phyloP scores from a whole-genome alignment of 2,113 vertebrate species.

The Scomber japonicus region DNA sequence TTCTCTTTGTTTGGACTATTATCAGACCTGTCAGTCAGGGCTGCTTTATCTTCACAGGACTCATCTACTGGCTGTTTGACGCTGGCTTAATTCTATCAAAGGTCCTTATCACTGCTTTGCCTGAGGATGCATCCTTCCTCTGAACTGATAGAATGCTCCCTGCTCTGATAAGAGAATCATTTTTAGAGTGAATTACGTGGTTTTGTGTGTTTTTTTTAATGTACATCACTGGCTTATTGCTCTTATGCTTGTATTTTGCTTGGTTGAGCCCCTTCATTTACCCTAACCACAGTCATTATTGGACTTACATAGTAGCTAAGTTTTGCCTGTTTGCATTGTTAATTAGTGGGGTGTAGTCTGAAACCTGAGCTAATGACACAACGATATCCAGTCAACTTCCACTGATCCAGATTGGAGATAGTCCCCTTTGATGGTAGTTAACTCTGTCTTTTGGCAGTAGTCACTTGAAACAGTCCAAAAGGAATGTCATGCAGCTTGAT shows the following conservation, averaged over 20 bases:
- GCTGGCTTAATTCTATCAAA: conserved; percentile 81
- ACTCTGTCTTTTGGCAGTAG: conserved; percentile 53
- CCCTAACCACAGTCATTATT: neutral
- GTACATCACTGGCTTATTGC: conserved; percentile 1
- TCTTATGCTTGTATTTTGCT: conserved; percentile 7
- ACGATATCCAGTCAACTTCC: conserved; percentile 33
- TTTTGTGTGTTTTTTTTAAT: conserved; percentile 31
- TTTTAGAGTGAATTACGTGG: conserved; percentile 31
- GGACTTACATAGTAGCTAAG: too few relatives aligned
- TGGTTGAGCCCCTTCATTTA: neutral
- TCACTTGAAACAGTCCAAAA: conserved; percentile 64
- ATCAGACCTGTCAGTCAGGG: conserved; percentile 78
- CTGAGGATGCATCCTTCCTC: conserved; percentile 70
- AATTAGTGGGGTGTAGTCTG: conserved; percentile 40
- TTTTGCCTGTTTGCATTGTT: conserved; percentile 21
- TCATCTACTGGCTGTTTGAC: conserved; percentile 77
- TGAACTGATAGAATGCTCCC: conserved; percentile 37
- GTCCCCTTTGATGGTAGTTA: conserved; percentile 63
- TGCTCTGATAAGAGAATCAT: conserved; percentile 41
- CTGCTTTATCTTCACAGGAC: conserved; percentile 77
- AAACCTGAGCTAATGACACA: conserved; percentile 39
- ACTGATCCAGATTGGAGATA: conserved; percentile 52
- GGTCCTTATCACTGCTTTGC: conserved; percentile 74
- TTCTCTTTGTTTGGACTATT: conserved; percentile 82
- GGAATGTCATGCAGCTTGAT: conserved; percentile 74